These are phyloP conservation scores for Apis mellifera DNA, from an alignment of 1,140 invertebrate genomes.

Conservation along the genomic window DNA sequence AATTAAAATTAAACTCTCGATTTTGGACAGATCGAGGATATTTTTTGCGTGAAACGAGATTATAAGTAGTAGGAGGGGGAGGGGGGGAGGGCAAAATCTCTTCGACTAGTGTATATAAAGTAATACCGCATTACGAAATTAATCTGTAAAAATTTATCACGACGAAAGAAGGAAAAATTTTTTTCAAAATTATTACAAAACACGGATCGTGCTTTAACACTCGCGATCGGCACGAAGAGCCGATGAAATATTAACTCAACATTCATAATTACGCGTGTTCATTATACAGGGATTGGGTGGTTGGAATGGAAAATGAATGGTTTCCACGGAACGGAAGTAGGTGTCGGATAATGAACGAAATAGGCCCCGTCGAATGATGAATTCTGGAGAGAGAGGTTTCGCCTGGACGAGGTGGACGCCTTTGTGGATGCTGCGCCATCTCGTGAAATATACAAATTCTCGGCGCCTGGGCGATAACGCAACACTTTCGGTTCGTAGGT, in stretches of 20 bases:
- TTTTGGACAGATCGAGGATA: too few relatives aligned
- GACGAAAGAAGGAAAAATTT: not conserved
- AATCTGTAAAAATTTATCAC: not conserved
- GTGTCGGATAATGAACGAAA: conserved; percentile 26
- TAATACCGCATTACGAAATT: too few relatives aligned
- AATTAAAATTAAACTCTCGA: too few relatives aligned
- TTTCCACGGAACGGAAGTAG: not conserved
- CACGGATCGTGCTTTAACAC: not conserved
- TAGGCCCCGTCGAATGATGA: conserved; percentile 26
- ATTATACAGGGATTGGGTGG: conserved; percentile 2
- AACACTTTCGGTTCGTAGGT: conserved; percentile 8
- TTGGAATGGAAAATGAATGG: conserved; percentile 8
- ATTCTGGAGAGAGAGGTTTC: not conserved
- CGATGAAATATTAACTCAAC: conserved; percentile 13
- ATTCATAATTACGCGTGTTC: conserved; percentile 21
- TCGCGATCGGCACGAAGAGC: not conserved
- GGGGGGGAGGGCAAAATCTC: too few relatives aligned
- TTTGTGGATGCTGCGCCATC: not conserved
- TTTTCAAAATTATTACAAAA: not conserved
- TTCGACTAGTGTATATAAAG: too few relatives aligned
- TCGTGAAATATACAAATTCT: conserved; percentile 21
- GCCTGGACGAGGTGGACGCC: not conserved
- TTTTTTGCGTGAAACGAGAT: too few relatives aligned
- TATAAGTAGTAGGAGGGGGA: too few relatives aligned
- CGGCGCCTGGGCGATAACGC: not conserved